Conservation (phyloP, 92 coral and sea anemone genomes). For the Actinernus sp. region DNA sequence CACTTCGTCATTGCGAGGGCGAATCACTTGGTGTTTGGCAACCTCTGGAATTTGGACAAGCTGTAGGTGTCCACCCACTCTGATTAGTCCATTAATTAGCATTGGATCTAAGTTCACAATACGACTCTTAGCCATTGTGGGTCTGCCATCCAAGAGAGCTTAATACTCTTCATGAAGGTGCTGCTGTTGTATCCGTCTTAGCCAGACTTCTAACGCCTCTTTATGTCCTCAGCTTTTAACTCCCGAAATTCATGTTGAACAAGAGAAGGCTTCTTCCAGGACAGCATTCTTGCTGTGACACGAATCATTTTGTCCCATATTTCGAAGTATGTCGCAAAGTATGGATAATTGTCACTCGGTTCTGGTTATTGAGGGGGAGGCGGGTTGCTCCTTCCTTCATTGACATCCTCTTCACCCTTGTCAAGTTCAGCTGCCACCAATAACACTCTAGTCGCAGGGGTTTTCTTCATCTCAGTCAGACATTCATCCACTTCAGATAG, state of each 20-base stretch:
- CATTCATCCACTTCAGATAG: background rate
- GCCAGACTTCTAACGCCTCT: conserved; percentile 18
- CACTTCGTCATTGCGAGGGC: conserved; percentile 28
- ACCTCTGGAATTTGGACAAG: conserved; percentile 7
- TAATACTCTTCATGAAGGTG: conserved; percentile 11
- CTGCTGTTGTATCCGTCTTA: conserved; percentile 3
- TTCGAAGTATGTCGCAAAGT: background rate
- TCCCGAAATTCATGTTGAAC: background rate
- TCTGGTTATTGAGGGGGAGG: no score
- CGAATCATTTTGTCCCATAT: background rate
- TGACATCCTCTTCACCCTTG: background rate
- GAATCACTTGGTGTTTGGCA: conserved; percentile 19
- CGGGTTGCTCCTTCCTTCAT: background rate
- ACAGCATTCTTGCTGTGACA: conserved; percentile 2
- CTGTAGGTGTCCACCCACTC: conserved; percentile 46
- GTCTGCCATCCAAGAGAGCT: background rate
- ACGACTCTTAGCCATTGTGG: conserved; percentile 11
- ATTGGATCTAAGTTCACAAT: conserved; percentile 22
- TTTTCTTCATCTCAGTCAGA: background rate
- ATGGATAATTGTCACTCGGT: background rate
- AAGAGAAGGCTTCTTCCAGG: conserved; percentile 3
- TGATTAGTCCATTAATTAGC: conserved; percentile 1
- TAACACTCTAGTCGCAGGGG: background rate
- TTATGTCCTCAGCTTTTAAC: conserved; percentile 6
- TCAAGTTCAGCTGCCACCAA: background rate